A percentile compares a stretch with the other conserved stretches of the same genome.
Conservation (phyloP, 1,140 invertebrate genomes). For the Pomacea maculata region DNA sequence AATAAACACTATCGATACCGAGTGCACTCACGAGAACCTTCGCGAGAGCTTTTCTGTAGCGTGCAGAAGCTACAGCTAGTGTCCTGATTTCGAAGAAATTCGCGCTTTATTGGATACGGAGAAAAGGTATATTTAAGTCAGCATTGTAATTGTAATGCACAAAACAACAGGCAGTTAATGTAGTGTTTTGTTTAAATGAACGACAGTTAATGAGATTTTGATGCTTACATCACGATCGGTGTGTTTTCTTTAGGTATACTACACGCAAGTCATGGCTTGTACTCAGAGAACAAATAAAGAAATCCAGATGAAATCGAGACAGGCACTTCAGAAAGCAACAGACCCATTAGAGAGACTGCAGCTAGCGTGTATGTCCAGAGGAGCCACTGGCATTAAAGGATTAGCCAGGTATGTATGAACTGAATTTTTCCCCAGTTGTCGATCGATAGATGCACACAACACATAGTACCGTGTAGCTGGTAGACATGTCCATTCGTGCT, state of each 20-base stretch:
- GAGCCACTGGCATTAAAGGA: constrained; percentile 88
- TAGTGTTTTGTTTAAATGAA: too few relatives aligned
- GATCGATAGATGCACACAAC: constrained; percentile 3
- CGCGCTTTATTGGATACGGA: too few relatives aligned
- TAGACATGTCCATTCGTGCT: constrained; percentile 6
- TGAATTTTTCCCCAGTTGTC: not conserved
- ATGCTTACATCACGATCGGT: too few relatives aligned
- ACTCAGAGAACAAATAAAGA: constrained; percentile 73
- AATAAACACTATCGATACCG: not conserved
- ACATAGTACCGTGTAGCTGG: not conserved
- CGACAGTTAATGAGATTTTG: too few relatives aligned
- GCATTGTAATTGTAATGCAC: too few relatives aligned
- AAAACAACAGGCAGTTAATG: too few relatives aligned
- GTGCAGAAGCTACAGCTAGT: too few relatives aligned
- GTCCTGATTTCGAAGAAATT: too few relatives aligned
- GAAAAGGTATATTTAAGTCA: too few relatives aligned
- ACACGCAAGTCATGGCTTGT: constrained; percentile 48
- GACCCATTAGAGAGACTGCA: constrained; percentile 88
- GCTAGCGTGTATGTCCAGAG: constrained; percentile 83
- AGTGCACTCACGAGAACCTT: constrained; percentile 7
- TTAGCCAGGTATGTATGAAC: constrained; percentile 78
- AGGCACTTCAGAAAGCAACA: constrained; percentile 67
- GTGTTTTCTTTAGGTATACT: too few relatives aligned
- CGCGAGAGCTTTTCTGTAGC: not conserved
- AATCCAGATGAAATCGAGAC: constrained; percentile 78